These are phyloP conservation scores for Xanthostigma xanthostigma DNA, from an alignment of 2,888 invertebrate species.

Conservation along the genomic window DNA sequence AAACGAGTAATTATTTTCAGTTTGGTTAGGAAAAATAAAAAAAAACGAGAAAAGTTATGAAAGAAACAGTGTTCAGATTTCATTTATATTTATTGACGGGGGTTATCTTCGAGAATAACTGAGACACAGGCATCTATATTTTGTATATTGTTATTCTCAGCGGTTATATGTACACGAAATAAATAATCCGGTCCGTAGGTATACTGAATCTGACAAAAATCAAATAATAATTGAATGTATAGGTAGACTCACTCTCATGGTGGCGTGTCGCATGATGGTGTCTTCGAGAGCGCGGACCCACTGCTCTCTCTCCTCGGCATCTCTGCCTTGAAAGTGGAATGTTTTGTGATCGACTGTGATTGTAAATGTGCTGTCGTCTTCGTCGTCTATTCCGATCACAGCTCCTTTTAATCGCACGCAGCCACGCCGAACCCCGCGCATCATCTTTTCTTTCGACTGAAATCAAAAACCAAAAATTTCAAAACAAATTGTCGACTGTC, in stretches of 20 bases:
- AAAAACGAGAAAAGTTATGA: too few species aligned
- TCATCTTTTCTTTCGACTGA: conserved; percentile 98
- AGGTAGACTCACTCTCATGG: conserved; percentile 36
- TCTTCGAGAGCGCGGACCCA: conserved; percentile 95
- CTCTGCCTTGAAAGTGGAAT: conserved; percentile 96
- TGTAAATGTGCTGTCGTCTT: conserved; percentile 98
- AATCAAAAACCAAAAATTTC: conserved; percentile 30
- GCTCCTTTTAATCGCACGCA: conserved; percentile 96
- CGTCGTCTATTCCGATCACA: conserved; percentile 96
- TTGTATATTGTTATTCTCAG: too few species aligned
- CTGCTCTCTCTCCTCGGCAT: conserved; percentile 84
- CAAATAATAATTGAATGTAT: neutral
- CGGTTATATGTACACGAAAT: too few species aligned
- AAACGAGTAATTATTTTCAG: too few species aligned
- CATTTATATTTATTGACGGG: too few species aligned
- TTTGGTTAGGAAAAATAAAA: too few species aligned
- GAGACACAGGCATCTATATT: too few species aligned
- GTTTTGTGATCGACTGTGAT: conserved; percentile 98
- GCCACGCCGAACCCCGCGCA: conserved; percentile 87
- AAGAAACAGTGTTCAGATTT: too few species aligned
- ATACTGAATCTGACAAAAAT: neutral
- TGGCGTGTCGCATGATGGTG: conserved; percentile 75
- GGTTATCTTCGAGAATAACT: too few species aligned
- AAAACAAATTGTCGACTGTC: too few species aligned
- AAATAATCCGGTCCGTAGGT: too few species aligned